These are phyloP conservation scores for Myocastor coypus DNA, from an alignment of 2,113 vertebrate genomes.

Conservation along the genomic window DNA sequence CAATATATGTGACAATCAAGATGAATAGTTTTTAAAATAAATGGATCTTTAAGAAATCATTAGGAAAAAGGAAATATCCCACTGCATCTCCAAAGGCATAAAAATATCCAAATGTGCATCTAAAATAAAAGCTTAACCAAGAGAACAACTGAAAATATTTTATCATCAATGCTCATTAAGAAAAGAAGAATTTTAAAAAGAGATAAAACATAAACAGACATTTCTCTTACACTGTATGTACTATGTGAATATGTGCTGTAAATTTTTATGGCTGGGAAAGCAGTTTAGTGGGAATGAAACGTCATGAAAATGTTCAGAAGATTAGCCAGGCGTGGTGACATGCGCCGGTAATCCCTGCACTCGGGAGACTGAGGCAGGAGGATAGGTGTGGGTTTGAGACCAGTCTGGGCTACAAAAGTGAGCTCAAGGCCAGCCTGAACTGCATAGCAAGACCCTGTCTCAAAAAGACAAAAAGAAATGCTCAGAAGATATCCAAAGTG, in stretches of 20 bases:
- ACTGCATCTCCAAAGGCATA: not conserved
- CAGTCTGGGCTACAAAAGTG: no score
- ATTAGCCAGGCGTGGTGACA: no score
- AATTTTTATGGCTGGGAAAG: not conserved
- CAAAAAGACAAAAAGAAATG: no score
- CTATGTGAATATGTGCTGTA: not conserved
- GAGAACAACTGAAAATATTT: not conserved
- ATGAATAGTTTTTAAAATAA: not conserved
- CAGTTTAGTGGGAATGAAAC: not conserved
- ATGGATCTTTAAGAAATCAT: not conserved
- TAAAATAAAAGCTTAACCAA: slow-evolving; percentile 7
- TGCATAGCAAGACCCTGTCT: no score
- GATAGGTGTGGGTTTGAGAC: no score
- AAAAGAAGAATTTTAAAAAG: not conserved
- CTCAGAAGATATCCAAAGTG: no score
- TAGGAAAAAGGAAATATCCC: not conserved
- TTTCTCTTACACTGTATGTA: not conserved
- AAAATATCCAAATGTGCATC: not conserved
- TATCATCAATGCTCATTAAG: not conserved
- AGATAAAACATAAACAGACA: not conserved
- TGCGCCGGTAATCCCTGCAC: no score
- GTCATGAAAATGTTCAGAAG: not conserved
- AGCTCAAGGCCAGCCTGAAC: no score
- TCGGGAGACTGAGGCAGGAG: no score
- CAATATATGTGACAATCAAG: not conserved